A percentile compares a stretch with the other conserved stretches of the same genome.
phyloP scores from a whole-genome alignment of 2,888 invertebrate species.

The Petrolisthes manimaculis region DNA sequence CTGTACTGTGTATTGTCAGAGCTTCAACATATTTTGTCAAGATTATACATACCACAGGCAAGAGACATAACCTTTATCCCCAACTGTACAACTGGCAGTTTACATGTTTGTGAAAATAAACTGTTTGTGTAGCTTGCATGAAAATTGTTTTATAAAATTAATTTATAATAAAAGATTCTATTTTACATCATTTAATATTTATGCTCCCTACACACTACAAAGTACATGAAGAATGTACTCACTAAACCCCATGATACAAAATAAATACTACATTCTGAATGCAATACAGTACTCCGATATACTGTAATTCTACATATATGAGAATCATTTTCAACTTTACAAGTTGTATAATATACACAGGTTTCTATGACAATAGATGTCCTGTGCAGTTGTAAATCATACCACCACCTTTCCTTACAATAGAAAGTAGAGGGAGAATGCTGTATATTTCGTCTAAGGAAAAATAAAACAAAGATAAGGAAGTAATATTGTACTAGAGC shows the following conservation, averaged over 20 bases:
- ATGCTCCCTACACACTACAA: background rate
- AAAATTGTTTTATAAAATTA: background rate
- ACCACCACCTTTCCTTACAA: conserved; percentile 5
- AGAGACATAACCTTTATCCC: no score
- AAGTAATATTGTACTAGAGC: conserved; percentile 31
- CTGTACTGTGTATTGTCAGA: no score
- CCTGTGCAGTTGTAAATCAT: conserved; percentile 18
- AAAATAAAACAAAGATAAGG: background rate
- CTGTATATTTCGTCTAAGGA: background rate
- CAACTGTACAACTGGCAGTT: no score
- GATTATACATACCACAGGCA: no score
- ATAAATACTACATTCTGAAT: conserved; percentile 10
- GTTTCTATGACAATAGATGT: conserved; percentile 1
- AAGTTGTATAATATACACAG: no score
- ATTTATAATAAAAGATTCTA: background rate
- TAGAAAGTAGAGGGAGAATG: conserved; percentile 11
- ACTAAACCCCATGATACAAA: background rate
- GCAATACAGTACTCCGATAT: conserved; percentile 4
- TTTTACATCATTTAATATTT: background rate
- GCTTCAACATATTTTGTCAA: no score
- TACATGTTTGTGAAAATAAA: background rate
- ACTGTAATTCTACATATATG: background rate
- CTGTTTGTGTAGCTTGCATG: background rate
- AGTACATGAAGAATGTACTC: background rate
- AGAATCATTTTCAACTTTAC: no score